Conservation (phyloP, 2,797 vertebrate species). For the Myotis planiceps region DNA sequence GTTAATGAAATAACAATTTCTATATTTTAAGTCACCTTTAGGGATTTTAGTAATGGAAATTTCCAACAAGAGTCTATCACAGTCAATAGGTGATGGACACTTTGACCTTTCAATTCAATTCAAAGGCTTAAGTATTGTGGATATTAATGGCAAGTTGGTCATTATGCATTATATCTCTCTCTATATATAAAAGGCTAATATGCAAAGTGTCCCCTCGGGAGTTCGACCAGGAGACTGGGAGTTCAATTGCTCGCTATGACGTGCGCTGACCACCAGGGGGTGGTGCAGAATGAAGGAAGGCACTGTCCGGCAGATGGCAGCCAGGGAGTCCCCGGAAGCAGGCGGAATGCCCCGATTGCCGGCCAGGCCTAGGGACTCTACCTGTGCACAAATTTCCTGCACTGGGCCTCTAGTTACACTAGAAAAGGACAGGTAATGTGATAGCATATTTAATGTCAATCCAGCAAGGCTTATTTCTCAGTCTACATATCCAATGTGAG, state of each 20-base stretch:
- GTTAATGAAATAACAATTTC: background rate
- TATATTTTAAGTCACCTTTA: background rate
- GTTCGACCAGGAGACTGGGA: no score
- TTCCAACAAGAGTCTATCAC: background rate
- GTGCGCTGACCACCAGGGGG: no score
- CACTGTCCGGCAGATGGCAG: no score
- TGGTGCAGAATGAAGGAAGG: no score
- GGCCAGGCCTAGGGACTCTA: no score
- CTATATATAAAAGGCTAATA: no score
- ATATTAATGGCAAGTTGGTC: background rate
- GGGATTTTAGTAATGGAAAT: slow-evolving; percentile 5
- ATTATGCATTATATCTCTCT: background rate
- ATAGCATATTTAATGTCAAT: background rate
- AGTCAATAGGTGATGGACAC: background rate
- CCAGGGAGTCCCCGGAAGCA: no score
- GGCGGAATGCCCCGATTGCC: no score
- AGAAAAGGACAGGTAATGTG: background rate
- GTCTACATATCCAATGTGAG: background rate
- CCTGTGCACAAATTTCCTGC: no score
- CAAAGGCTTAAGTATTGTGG: background rate
- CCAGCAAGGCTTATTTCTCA: background rate
- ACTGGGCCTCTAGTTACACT: background rate
- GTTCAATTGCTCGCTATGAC: no score
- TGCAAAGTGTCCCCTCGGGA: no score
- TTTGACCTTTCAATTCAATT: background rate